These are phyloP conservation scores for Malacosoma neustria DNA, from an alignment of 2,888 invertebrate species.

Conservation along the genomic window DNA sequence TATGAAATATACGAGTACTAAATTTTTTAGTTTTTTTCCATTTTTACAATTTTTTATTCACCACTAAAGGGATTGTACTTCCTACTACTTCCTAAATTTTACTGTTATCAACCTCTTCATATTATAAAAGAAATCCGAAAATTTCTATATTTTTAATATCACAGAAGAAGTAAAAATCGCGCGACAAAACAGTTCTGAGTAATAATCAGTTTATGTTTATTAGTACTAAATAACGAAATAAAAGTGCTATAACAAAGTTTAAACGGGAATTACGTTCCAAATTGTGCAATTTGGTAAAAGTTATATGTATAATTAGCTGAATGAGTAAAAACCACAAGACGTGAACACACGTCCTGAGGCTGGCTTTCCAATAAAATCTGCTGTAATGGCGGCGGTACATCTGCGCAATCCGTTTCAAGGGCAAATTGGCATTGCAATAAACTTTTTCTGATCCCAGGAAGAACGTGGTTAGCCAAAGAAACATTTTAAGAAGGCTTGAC, in stretches of 20 bases:
- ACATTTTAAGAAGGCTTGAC: not conserved
- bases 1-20: too few relatives aligned
- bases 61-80: too few relatives aligned
- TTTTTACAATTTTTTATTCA: too few relatives aligned
- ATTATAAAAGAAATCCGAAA: too few relatives aligned
- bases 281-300: slow-evolving; percentile 53
- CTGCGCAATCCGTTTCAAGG: slow-evolving; percentile 23
- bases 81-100: too few relatives aligned
- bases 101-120: too few relatives aligned
- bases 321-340: slow-evolving; percentile 40
- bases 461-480: not conserved
- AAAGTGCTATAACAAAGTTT: slow-evolving; percentile 28
- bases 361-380: slow-evolving; percentile 32
- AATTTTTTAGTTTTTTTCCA: too few relatives aligned
- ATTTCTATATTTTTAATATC: too few relatives aligned
- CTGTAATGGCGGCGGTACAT: slow-evolving; percentile 34
- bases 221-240: slow-evolving; percentile 6
- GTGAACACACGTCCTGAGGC: slow-evolving; percentile 30
- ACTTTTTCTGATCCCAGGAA: slow-evolving; percentile 18
- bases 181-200: too few relatives aligned
- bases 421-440: slow-evolving; percentile 25
- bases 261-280: slow-evolving; percentile 26
- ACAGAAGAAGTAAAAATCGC: too few relatives aligned
- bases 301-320: slow-evolving; percentile 45
- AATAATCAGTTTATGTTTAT: not conserved